Evolutionary conservation across 2,888 invertebrate genomes (phyloP).

Genomic region (Volucella bombylans): DNA sequence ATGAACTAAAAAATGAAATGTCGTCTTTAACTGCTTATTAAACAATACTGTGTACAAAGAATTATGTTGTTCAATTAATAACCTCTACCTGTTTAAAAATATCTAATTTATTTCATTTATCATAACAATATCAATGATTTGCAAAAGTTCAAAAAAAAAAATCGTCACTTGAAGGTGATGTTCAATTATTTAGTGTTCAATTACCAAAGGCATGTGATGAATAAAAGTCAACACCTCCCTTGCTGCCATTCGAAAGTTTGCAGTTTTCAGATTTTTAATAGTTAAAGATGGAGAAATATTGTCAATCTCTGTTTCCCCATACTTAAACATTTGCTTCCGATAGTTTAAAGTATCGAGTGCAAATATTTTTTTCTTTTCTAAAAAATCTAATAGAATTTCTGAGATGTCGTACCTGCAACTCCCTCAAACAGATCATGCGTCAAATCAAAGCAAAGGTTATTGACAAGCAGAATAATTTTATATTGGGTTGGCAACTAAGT

Average conservation of each 20-base stretch:
- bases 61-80: constrained; percentile 10
- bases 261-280: constrained; percentile 45
- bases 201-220: constrained; percentile 65
- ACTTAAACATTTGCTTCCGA: constrained; percentile 70
- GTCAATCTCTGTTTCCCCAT: constrained; percentile 67
- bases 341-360: constrained; percentile 71
- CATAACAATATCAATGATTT: constrained; percentile 28
- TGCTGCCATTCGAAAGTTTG: constrained; percentile 70
- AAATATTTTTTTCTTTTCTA: constrained; percentile 58
- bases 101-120: constrained; percentile 24
- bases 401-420: constrained; percentile 71
- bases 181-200: no score
- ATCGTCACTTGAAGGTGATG: no score
- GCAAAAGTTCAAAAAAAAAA: constrained; percentile 21
- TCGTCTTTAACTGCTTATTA: constrained; percentile 18
- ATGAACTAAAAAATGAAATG: no score
- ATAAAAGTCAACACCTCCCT: constrained; percentile 66
- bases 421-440: constrained; percentile 70
- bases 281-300: constrained; percentile 59
- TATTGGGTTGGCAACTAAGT: no score
- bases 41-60: constrained; percentile 7
- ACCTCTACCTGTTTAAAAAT: constrained; percentile 13
- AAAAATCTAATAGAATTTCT: constrained; percentile 60
- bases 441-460: constrained; percentile 72
- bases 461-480: no score